phyloP scores from a whole-genome alignment of 2,888 invertebrate species.

The Mechanitis messenoides region DNA sequence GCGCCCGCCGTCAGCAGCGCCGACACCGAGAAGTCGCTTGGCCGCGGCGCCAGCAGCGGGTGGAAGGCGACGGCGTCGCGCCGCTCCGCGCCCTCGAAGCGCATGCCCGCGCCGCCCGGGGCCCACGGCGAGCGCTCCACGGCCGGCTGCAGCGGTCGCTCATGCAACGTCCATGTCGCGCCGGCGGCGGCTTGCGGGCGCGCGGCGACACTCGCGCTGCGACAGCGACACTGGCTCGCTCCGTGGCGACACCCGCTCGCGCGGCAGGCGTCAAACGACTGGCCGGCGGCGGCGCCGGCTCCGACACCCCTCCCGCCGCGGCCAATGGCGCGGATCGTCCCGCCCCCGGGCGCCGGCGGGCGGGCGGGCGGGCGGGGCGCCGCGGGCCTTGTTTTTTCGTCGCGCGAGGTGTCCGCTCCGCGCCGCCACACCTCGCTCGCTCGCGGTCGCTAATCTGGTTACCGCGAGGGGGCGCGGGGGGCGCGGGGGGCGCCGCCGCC shows the following conservation, averaged over 20 bases:
- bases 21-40: conserved; percentile 95
- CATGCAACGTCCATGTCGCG: conserved; percentile 69
- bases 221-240: conserved; percentile 34
- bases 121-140: conserved; percentile 72
- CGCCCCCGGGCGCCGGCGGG: conserved; percentile 57
- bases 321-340: conserved; percentile 65
- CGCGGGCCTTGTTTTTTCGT: conserved; percentile 68
- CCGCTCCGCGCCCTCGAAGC: conserved; percentile 83
- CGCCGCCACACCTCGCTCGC: conserved; percentile 66
- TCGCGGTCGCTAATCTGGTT: conserved; percentile 67
- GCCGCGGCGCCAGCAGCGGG: conserved; percentile 92
- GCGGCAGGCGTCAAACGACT: conserved; percentile 73
- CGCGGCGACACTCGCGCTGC: conserved; percentile 40
- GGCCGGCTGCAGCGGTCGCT: conserved; percentile 77
- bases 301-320: conserved; percentile 74
- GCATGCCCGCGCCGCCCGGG: conserved; percentile 80
- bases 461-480: conserved; percentile 59
- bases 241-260: conserved; percentile 68
- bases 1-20: conserved; percentile 89
- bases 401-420: conserved; percentile 42
- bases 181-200: conserved; percentile 76
- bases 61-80: conserved; percentile 87
- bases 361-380: conserved; percentile 58
- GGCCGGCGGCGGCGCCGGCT: conserved; percentile 73
- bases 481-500: conserved; percentile 57